Conservation (phyloP, 2,797 vertebrate genomes). For the Chiroxiphia lanceolata region DNA sequence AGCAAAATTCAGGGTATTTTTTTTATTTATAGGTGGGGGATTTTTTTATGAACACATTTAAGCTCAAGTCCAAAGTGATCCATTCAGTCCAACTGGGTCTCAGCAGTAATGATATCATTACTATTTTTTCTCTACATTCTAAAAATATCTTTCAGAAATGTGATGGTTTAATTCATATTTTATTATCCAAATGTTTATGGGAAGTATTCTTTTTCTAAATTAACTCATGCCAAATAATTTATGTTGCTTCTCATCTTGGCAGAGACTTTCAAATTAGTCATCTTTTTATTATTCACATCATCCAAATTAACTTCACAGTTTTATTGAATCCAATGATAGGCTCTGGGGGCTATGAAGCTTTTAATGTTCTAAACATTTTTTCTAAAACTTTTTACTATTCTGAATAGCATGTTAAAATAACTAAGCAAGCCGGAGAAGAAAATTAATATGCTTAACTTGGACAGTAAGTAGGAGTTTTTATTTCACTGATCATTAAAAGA, state of each 20-base stretch:
- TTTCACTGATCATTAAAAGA: slow-evolving; percentile 3
- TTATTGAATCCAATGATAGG: background rate
- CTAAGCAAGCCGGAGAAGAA: background rate
- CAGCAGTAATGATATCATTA: background rate
- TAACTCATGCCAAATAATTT: background rate
- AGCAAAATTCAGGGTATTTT: background rate
- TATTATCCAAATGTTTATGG: background rate
- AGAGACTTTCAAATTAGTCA: slow-evolving; percentile 29
- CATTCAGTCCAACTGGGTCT: background rate
- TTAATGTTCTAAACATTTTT: background rate
- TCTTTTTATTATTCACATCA: slow-evolving; percentile 48
- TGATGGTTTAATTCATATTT: slow-evolving; percentile 18
- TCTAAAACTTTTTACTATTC: background rate
- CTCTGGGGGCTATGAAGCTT: background rate
- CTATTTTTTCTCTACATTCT: background rate
- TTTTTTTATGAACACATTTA: background rate
- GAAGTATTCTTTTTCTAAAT: background rate
- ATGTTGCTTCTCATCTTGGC: background rate
- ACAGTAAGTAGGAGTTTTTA: background rate
- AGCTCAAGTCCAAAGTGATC: background rate
- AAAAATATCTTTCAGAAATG: background rate
- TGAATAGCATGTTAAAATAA: background rate
- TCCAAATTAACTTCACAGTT: slow-evolving; percentile 13
- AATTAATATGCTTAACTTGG: background rate
- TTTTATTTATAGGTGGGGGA: background rate